These are phyloP conservation scores for Cisticola juncidis DNA, from an alignment of 2,113 vertebrate genomes.

Conservation along the genomic window DNA sequence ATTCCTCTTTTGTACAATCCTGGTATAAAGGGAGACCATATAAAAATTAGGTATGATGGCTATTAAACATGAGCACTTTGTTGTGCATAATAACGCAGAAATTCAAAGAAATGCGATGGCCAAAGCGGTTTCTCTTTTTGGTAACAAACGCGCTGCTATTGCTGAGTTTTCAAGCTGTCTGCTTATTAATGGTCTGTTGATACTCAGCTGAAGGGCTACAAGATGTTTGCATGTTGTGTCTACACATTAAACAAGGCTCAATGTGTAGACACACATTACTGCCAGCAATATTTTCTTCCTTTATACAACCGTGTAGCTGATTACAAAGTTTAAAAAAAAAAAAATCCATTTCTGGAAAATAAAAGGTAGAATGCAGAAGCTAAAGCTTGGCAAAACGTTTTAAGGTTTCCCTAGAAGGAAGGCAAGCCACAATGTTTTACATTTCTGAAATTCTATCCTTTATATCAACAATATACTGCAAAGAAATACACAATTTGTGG, in stretches of 20 bases:
- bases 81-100: rapidly evolving
- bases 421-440: background rate
- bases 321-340: background rate
- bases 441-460: background rate
- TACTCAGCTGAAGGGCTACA: background rate
- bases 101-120: background rate
- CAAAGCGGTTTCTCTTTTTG: background rate
- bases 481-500: background rate
- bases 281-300: conserved; percentile 8
- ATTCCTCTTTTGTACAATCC: conserved; percentile 17
- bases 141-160: background rate
- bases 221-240: conserved; percentile 1
- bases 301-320: background rate
- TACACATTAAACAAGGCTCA: background rate
- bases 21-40: background rate
- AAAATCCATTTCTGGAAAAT: background rate
- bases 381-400: conserved; percentile 13
- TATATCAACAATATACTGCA: background rate
- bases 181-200: background rate
- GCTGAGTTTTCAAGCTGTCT: background rate
- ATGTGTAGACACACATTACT: background rate
- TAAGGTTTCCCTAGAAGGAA: background rate
- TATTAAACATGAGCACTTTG: background rate
- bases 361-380: background rate
- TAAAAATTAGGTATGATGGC: background rate